Percentiles rank a stretch among this genome's conserved stretches.
Conservation (phyloP, 2,113 vertebrate genomes). For the Brachyhypopomus gauderio region DNA sequence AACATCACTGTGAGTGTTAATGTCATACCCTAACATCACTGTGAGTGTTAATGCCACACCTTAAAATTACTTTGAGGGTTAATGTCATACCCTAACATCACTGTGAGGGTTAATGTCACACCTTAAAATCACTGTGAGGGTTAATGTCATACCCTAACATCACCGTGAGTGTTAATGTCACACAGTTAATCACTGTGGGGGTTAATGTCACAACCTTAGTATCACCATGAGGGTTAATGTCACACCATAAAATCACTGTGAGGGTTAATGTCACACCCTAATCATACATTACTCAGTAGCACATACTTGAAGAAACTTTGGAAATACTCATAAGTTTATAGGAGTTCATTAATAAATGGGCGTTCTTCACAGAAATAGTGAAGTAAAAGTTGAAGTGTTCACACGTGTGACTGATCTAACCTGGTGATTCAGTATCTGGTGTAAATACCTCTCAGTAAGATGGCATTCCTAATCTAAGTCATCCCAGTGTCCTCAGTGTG, state of each 20-base stretch:
- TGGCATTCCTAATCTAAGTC: not conserved
- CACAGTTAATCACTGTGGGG: not conserved
- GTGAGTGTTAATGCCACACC: no score
- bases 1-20: not conserved
- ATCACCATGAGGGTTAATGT: not conserved
- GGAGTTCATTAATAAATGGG: not conserved
- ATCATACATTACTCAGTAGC: not conserved
- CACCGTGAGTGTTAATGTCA: no score
- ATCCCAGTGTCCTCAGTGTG: constrained; percentile 26
- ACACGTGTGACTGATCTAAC: no score
- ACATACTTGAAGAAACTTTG: not conserved
- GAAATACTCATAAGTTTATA: not conserved
- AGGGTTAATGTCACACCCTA: not conserved
- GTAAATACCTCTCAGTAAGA: no score
- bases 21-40: not conserved
- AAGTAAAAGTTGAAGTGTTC: no score
- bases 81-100: not conserved
- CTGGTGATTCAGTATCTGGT: no score
- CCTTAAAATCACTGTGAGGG: not conserved
- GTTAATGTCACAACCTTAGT: not conserved
- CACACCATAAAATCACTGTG: no score
- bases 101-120: no score
- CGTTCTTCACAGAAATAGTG: no score
- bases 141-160: not conserved
- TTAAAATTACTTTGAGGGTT: not conserved